Conservation (phyloP, 2,888 invertebrate genomes). For the Saturnia japonica region DNA sequence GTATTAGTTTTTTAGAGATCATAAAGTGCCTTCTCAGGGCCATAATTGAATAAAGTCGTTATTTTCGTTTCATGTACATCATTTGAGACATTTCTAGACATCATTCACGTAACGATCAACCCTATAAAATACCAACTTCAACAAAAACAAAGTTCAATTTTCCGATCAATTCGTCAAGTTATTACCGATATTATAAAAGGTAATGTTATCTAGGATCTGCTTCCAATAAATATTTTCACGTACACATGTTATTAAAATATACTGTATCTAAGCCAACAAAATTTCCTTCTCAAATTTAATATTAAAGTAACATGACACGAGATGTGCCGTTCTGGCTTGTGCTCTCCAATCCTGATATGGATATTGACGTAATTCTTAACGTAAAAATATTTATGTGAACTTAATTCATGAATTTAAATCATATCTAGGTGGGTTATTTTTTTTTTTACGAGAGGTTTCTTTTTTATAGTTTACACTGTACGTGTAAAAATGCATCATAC, state of each 20-base stretch:
- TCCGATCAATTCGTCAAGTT: too few relatives aligned
- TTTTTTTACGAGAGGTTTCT: too few relatives aligned
- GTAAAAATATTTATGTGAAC: slow-evolving; percentile 25
- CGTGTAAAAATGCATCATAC: too few relatives aligned
- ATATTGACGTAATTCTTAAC: slow-evolving; percentile 27
- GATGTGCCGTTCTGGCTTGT: background rate
- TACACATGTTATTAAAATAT: background rate
- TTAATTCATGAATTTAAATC: slow-evolving; percentile 11
- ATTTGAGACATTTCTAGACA: too few relatives aligned
- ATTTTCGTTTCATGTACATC: too few relatives aligned
- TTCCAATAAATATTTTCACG: background rate
- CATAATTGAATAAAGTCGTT: too few relatives aligned
- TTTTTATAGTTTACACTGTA: too few relatives aligned
- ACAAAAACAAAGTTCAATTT: too few relatives aligned
- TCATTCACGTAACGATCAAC: too few relatives aligned
- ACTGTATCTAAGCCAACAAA: background rate
- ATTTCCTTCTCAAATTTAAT: background rate
- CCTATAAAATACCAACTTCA: too few relatives aligned
- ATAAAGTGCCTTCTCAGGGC: too few relatives aligned
- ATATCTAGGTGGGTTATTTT: background rate
- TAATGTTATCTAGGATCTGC: background rate
- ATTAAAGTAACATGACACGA: background rate
- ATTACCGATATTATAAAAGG: background rate
- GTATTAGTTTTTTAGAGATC: too few relatives aligned
- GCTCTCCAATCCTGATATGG: slow-evolving; percentile 26